Conservation (phyloP, 2,797 vertebrate genomes). For the Paedocypris micromegethes region DNA sequence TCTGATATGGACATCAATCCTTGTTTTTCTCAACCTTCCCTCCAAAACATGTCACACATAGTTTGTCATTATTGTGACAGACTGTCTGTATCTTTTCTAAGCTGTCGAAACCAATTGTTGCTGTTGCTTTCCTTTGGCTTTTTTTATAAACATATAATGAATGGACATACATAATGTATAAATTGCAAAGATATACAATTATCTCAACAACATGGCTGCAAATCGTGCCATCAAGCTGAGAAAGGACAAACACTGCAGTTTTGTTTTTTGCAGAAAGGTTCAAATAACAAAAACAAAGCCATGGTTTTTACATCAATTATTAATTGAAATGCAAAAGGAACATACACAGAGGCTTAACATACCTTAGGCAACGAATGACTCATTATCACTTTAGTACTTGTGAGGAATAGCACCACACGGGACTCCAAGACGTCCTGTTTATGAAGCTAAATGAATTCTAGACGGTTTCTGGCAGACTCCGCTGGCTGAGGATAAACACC, state of each 20-base stretch:
- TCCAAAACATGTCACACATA: constrained; percentile 20
- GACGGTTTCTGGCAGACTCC: constrained; percentile 12
- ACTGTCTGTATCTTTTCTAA: constrained; percentile 18
- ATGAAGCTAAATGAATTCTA: constrained; percentile 13
- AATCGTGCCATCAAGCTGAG: too few species aligned
- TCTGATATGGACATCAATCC: constrained; percentile 33
- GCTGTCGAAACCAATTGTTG: constrained; percentile 29
- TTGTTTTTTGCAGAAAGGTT: not conserved
- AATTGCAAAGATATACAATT: too few species aligned
- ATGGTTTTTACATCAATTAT: constrained; percentile 13
- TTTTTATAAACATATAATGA: too few species aligned
- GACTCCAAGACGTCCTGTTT: not conserved
- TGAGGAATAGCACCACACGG: not conserved
- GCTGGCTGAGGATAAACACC: constrained; percentile 29
- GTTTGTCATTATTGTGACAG: constrained; percentile 26
- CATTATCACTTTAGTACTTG: constrained; percentile 24
- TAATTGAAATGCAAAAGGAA: constrained; percentile 6
- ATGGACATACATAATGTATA: too few species aligned
- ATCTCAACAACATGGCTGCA: too few species aligned
- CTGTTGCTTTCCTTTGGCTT: not conserved
- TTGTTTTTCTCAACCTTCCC: constrained; percentile 22
- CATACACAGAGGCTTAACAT: constrained; percentile 7
- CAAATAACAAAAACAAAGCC: constrained; percentile 9
- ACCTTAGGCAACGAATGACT: constrained; percentile 4
- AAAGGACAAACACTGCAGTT: not conserved